Evolutionary conservation across 2,888 invertebrate genomes (phyloP).

Genomic region (Drosophila vallismaia): DNA sequence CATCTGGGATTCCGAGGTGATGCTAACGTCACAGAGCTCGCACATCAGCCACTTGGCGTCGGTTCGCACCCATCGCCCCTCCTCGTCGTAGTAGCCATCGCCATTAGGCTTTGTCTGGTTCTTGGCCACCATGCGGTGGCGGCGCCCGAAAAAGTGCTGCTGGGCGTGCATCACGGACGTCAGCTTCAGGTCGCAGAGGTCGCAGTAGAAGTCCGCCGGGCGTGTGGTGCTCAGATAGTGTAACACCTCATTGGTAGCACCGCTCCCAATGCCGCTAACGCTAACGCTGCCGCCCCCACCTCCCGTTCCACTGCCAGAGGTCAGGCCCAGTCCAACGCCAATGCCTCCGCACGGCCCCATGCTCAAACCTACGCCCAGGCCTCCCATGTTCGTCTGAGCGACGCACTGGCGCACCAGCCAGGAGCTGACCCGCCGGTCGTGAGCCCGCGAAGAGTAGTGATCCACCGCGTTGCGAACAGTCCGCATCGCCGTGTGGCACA

Average conservation of each 20-base stretch:
- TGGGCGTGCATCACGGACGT: constrained; percentile 62
- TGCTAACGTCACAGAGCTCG: constrained; percentile 63
- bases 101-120: constrained; percentile 51
- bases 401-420: constrained; percentile 55
- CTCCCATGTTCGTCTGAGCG: neutral
- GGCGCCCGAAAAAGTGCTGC: constrained; percentile 66
- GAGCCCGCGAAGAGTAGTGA: constrained; percentile 58
- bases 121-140: constrained; percentile 60
- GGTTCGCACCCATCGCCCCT: constrained; percentile 67
- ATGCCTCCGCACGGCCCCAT: neutral
- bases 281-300: neutral
- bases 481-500: constrained; percentile 56
- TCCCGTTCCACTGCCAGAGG: neutral
- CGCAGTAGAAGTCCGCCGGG: constrained; percentile 56
- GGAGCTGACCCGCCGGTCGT: constrained; percentile 56
- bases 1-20: constrained; percentile 70
- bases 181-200: constrained; percentile 64
- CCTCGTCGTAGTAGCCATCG: constrained; percentile 49
- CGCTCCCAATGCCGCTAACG: neutral
- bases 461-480: constrained; percentile 62
- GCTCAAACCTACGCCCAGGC: neutral
- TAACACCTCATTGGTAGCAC: constrained; percentile 19
- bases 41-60: constrained; percentile 60
- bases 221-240: constrained; percentile 41
- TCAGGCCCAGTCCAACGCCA: neutral